Percentiles rank a stretch among this genome's conserved stretches.
These are phyloP conservation scores for Drosophila infuscata DNA, from an alignment of 2,888 invertebrate species.

Conservation along the genomic window DNA sequence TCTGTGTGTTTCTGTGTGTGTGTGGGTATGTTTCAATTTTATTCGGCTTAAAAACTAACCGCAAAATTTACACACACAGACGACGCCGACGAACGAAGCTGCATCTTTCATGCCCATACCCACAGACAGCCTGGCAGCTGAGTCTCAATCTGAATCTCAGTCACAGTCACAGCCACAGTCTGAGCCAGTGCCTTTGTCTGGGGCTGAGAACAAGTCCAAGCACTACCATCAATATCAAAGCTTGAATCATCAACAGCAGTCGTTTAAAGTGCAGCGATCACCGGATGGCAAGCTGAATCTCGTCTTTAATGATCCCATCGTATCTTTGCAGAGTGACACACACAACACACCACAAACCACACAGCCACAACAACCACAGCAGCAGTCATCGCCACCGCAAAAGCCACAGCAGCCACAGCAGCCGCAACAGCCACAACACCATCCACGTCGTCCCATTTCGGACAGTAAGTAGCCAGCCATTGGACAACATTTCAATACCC, in stretches of 20 bases:
- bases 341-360: constrained; percentile 13
- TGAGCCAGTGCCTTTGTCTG: constrained; percentile 17
- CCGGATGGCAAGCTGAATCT: constrained; percentile 83
- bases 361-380: constrained; percentile 15
- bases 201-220: constrained; percentile 41
- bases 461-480: constrained; percentile 54
- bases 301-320: constrained; percentile 82
- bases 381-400: background rate
- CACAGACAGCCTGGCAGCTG: constrained; percentile 24
- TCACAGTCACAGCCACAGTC: constrained; percentile 15
- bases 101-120: constrained; percentile 70
- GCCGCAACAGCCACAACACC: constrained; percentile 30
- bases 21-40: constrained; percentile 36
- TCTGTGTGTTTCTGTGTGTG: constrained; percentile 54
- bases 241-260: constrained; percentile 70
- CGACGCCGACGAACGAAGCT: constrained; percentile 65
- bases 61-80: constrained; percentile 68
- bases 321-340: constrained; percentile 71
- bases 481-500: background rate
- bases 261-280: constrained; percentile 84
- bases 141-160: constrained; percentile 26
- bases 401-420: constrained; percentile 15
- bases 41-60: constrained; percentile 56
- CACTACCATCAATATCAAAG: constrained; percentile 71
- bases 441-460: constrained; percentile 41